These are phyloP conservation scores for Acropora tenuis DNA, from an alignment of 64 coral and sea anemone species.

Conservation along the genomic window DNA sequence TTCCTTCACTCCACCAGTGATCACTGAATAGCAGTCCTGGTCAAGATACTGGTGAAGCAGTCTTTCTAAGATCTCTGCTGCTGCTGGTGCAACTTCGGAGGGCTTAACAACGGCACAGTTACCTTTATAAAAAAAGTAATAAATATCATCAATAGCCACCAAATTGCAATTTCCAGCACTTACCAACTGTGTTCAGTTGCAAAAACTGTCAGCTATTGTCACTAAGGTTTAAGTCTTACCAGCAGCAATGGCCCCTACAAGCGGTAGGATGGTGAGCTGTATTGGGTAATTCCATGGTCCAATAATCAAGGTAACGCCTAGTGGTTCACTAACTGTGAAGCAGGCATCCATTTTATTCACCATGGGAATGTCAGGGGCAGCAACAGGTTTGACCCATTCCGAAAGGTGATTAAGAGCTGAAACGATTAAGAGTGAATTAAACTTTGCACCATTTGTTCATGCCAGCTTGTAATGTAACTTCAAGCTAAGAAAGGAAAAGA, in stretches of 20 bases:
- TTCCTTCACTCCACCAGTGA: conserved; percentile 79
- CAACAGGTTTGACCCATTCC: conserved; percentile 82
- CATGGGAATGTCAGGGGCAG: conserved; percentile 15
- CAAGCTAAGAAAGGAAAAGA: too few relatives aligned
- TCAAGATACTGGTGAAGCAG: conserved; percentile 84
- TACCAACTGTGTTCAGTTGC: too few relatives aligned
- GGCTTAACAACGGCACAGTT: conserved; percentile 93
- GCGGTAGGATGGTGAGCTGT: conserved; percentile 70
- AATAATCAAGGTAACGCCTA: conserved; percentile 80
- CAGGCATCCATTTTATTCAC: conserved; percentile 66
- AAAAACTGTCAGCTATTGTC: too few relatives aligned
- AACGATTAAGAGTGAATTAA: background rate
- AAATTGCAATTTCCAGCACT: too few relatives aligned
- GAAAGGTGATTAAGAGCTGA: conserved; percentile 76
- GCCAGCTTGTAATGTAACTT: too few relatives aligned
- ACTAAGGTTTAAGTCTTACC: conserved; percentile 31
- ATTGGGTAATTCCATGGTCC: conserved; percentile 96
- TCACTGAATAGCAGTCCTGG: conserved; percentile 81
- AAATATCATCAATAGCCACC: too few relatives aligned
- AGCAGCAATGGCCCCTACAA: conserved; percentile 82
- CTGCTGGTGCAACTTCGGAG: conserved; percentile 66
- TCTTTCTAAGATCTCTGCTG: conserved; percentile 63
- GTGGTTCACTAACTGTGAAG: conserved; percentile 64
- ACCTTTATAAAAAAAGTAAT: conserved; percentile 32
- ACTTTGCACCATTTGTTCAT: background rate